Conservation (phyloP, 1,140 invertebrate species). For the Trigoniulus corallinus region DNA sequence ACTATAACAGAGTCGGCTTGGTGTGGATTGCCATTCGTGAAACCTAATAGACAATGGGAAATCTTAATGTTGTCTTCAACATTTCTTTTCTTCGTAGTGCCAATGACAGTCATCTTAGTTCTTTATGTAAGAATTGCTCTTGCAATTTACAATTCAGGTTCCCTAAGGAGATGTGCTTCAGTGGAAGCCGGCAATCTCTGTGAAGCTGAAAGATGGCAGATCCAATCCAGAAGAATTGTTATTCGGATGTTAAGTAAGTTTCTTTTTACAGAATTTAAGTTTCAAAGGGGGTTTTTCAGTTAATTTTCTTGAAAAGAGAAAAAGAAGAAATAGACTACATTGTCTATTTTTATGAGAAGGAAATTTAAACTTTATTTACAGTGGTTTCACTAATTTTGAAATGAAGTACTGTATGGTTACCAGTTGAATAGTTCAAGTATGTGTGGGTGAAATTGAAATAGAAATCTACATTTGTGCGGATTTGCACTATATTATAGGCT, state of each 20-base stretch:
- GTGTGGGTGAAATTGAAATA: no score
- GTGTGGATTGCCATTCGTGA: slow-evolving; percentile 21
- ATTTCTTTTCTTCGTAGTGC: slow-evolving; percentile 20
- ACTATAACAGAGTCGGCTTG: slow-evolving; percentile 21
- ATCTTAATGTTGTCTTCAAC: slow-evolving; percentile 19
- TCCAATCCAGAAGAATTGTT: slow-evolving; percentile 36
- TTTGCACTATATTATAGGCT: no score
- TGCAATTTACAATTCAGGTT: slow-evolving; percentile 13
- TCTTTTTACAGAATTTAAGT: no score
- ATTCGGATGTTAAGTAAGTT: slow-evolving; percentile 47
- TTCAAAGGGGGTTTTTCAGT: not conserved
- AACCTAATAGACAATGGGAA: slow-evolving; percentile 18
- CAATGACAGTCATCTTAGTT: slow-evolving; percentile 17
- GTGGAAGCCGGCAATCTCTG: not conserved
- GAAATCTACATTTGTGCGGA: no score
- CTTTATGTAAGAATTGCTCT: slow-evolving; percentile 17
- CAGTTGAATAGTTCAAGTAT: no score
- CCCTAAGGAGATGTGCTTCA: slow-evolving; percentile 5
- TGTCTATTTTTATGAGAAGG: no score
- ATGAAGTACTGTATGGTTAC: no score
- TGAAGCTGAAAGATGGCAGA: slow-evolving; percentile 12
- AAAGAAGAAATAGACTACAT: no score
- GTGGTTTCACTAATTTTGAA: no score
- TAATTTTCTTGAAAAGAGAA: not conserved
- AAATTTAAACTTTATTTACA: no score